Evolutionary conservation across 2,888 invertebrate species (phyloP), one percentile per base, ranked within the genome.

Genomic region (Heliconius charithonia): DNA sequence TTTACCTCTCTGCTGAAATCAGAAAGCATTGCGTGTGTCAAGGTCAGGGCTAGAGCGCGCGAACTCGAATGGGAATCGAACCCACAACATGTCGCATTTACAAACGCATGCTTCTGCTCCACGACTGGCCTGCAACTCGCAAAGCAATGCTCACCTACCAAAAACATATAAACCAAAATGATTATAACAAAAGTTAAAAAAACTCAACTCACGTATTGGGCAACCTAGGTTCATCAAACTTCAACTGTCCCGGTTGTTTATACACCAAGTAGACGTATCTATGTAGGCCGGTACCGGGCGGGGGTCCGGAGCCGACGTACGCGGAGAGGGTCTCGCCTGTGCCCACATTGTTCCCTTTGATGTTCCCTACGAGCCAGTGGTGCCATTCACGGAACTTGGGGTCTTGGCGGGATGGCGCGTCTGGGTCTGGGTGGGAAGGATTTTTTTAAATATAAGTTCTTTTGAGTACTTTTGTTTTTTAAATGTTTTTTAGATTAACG

Each of bases 281-380:
- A 89, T 98, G 98, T 12, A 96, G 95, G 22, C 96, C 97, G 3
- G 97, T 97, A 79, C 91, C 96, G 83, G 96, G 92, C 29, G 98
- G 98, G 0, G 99, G 98, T 27, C 98, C 98, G 13, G 98, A 96
- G 65, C 98, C 98, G 56, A 97, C 90, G 91, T 98, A 99, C 7
- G 96, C 96, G 0, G 97, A 96, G 0, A 98, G 93, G 0, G 95
- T 95, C 78, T 98, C 97, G 9, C 99, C 99, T 4, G 95, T 93
- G 0, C 89, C 85, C 3, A 98, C 88, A 83, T 97, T 95, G 82
- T 88, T 91, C 19, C 97, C 98, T 25, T 97, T 97, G 83, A 99
- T 97, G 88, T 98, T 98, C 32, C 96, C 97, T 0, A 99, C 97
- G 6, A 98, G 90, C 98, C 98, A 99, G 91, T 99, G 98, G 87